phyloP scores from a whole-genome alignment of 1,140 invertebrate genomes.

The Olivierus martensii region DNA sequence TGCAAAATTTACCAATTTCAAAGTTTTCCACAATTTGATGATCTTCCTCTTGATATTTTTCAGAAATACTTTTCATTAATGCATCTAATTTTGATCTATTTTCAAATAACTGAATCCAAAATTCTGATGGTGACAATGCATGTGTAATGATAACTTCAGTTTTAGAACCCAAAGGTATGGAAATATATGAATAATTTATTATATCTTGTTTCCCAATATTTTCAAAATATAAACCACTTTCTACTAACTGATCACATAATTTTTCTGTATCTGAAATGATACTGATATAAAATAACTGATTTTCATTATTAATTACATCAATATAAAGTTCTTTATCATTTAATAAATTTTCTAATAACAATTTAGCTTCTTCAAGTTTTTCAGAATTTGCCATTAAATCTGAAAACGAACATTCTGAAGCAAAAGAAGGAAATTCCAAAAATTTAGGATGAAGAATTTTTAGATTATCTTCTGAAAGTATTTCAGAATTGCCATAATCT shows the following conservation, averaged over 20 bases:
- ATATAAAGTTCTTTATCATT: constrained; percentile 11
- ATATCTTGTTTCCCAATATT: neutral
- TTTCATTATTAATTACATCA: neutral
- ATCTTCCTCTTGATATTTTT: neutral
- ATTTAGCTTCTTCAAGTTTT: neutral
- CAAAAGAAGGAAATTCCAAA: constrained; percentile 39
- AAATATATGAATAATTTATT: neutral
- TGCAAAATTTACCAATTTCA: constrained; percentile 1
- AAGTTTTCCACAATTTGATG: neutral
- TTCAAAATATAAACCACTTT: constrained; percentile 4
- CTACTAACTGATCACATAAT: neutral
- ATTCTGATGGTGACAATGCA: no score
- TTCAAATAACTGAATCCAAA: neutral
- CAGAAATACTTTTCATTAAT: neutral
- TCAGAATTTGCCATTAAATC: constrained; percentile 3
- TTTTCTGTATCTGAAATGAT: constrained; percentile 1
- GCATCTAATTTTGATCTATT: neutral
- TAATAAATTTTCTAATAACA: constrained; percentile 2
- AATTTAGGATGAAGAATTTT: constrained; percentile 49
- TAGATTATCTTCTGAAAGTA: constrained; percentile 34
- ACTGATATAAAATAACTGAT: neutral
- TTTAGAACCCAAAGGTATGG: neutral
- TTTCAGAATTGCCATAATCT: constrained; percentile 23
- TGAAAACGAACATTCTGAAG: constrained; percentile 6
- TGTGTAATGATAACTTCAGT: no score